phyloP scores from a whole-genome alignment of 2,113 vertebrate genomes.

The Scartelaos histophorus region DNA sequence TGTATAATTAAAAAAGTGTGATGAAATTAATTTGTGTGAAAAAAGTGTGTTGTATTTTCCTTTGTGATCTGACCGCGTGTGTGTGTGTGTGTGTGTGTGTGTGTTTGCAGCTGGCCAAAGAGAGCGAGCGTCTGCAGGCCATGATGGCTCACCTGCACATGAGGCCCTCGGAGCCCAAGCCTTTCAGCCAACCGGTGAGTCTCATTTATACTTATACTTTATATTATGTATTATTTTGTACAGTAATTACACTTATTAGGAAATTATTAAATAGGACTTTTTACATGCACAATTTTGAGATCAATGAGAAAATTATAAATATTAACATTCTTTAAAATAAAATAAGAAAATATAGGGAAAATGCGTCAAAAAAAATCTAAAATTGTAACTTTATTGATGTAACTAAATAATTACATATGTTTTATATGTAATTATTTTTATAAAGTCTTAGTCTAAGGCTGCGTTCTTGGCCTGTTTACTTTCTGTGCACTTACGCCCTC shows the following conservation, averaged over 20 bases:
- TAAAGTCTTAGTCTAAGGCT: neutral
- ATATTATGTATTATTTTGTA: too few relatives aligned
- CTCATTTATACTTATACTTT: neutral
- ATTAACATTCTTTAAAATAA: neutral
- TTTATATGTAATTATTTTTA: neutral
- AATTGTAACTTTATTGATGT: too few relatives aligned
- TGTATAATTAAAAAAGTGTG: too few relatives aligned
- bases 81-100: neutral
- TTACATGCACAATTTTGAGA: too few relatives aligned
- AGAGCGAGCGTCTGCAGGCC: conserved; percentile 96
- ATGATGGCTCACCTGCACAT: conserved; percentile 99
- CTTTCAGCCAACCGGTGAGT: conserved; percentile 94
- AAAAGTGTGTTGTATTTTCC: too few relatives aligned
- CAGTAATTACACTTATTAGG: too few relatives aligned
- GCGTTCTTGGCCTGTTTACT: conserved; percentile 8
- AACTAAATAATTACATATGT: too few relatives aligned
- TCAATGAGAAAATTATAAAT: too few relatives aligned
- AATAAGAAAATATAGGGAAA: neutral
- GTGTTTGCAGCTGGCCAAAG: conserved; percentile 88
- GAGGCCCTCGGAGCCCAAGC: conserved; percentile 98
- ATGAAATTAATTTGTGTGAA: too few relatives aligned
- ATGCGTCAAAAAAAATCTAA: too few relatives aligned
- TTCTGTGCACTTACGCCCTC: conserved; percentile 63
- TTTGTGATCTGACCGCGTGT: neutral
- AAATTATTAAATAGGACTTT: too few relatives aligned